Evolutionary conservation across 1,140 invertebrate species (phyloP).

Genomic region (Drosophila orosa): DNA sequence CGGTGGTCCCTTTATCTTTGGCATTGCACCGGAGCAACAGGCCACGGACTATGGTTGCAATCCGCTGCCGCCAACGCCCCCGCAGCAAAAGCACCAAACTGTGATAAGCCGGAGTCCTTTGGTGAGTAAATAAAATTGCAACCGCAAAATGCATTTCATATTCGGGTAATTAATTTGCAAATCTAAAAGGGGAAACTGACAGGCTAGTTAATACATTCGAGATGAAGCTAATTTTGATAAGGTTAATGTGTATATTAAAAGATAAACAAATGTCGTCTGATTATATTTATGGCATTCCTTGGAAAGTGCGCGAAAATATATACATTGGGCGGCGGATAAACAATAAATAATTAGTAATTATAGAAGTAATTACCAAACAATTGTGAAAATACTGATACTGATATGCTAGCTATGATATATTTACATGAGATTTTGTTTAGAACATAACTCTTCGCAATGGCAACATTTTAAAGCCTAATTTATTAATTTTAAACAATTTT

Average conservation of each 20-base stretch:
- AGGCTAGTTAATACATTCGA: neutral
- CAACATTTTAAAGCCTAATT: neutral
- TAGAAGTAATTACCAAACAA: no score
- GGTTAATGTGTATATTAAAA: neutral
- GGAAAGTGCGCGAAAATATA: neutral
- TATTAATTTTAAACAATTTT: no score
- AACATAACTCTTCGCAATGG: no score
- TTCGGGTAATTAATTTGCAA: neutral
- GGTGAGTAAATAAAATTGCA: slow-evolving; percentile 23
- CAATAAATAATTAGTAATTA: neutral
- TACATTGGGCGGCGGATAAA: no score
- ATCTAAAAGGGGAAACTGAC: neutral
- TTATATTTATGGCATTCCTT: neutral
- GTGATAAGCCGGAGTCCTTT: slow-evolving; percentile 25
- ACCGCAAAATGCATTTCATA: neutral
- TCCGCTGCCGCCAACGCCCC: slow-evolving; percentile 20
- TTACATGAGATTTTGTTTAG: no score
- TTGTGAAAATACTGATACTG: no score
- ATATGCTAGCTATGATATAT: no score
- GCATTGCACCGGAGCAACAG: slow-evolving; percentile 66
- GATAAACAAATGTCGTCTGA: neutral
- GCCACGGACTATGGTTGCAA: slow-evolving; percentile 56
- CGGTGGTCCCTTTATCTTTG: slow-evolving; percentile 75
- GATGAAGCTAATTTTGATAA: neutral
- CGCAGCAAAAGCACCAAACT: slow-evolving; percentile 32